Base-by-base conservation (phyloP, 2,113 vertebrate species). In the Platichthys flesus region DNA sequence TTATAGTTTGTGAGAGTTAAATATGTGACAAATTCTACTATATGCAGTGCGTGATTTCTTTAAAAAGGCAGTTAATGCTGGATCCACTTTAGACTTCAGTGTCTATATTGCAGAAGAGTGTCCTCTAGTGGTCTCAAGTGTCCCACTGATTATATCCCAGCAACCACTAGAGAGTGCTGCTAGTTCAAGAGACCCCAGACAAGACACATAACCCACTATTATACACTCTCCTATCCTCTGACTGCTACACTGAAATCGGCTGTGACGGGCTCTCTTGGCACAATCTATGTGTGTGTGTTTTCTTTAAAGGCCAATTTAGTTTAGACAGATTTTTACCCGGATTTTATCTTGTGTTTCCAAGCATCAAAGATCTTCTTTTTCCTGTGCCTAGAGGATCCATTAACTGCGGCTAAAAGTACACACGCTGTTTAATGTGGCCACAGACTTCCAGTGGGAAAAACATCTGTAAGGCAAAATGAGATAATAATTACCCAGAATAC, bases 71-170 rank as follows among this genome's bases (percentile, higher is more conserved):
- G 24, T 21, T 59, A 20, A 24, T 59, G 18, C 23, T 26, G 10
- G n/a, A 67, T 49, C 26, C 37, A 45, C 21, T 3, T 67, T 26
- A 24, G 47, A n/a, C 63, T 35, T 35, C 20, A 68, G 9, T 9
- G 5, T 31, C 20, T 21, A 77, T 54, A 67, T 84, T 86, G 83
- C 73, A 72, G 60, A 47, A 84, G 42, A 76, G 78, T 60, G 69
- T 64, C 84, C 82, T 88, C 90, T 83, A 79, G 78, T 87, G 88
- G 71, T 54, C 7, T 67, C 12, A 40, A 7, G 3, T 23, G 10
- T 42, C 24, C 26, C 6, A 28, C 37, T 23, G 47, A 20, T 16
- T 47, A 35, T 18, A 51, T 28, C 13, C 35, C 12, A 60, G 23
- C 18, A 28, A 5, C 16, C 20, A 9, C 5, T 13, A 24, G 24